phyloP scores from a whole-genome alignment of 2,797 vertebrate genomes.

The Morelia viridis region DNA sequence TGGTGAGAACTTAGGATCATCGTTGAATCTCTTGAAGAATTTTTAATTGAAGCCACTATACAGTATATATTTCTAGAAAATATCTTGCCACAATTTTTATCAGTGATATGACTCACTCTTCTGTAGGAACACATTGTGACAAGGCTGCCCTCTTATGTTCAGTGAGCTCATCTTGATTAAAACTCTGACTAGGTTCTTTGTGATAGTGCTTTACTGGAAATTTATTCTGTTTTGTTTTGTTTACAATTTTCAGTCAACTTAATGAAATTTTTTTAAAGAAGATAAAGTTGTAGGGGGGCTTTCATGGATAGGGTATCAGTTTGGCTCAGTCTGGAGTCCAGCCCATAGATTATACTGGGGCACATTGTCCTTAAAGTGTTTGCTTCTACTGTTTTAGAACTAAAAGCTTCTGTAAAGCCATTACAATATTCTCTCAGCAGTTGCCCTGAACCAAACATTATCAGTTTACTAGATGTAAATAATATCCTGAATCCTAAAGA shows the following conservation, averaged over 20 bases:
- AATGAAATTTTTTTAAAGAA: not conserved
- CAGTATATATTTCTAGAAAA: not conserved
- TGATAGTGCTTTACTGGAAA: not conserved
- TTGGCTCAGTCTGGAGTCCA: not conserved
- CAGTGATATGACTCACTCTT: not conserved
- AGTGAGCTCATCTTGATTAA: not conserved
- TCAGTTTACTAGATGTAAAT: not conserved
- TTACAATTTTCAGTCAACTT: not conserved
- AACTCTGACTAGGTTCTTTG: not conserved
- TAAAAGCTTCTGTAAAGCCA: not conserved
- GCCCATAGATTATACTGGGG: not conserved
- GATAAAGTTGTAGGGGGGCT: not conserved
- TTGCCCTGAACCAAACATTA: not conserved
- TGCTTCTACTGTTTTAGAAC: not conserved
- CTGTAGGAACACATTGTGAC: not conserved
- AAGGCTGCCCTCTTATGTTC: conserved; percentile 4
- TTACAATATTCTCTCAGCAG: not conserved
- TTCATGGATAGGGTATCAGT: not conserved
- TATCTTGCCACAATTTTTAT: not conserved
- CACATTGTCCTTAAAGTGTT: not conserved
- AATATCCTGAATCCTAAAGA: not conserved
- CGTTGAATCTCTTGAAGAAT: not conserved
- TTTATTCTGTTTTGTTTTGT: not conserved
- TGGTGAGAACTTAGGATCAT: not conserved
- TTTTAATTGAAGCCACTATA: not conserved